Evolutionary conservation across 2,888 invertebrate species (phyloP), one percentile per base, ranked within the genome.

Genomic region (Drosophila algonquin): DNA sequence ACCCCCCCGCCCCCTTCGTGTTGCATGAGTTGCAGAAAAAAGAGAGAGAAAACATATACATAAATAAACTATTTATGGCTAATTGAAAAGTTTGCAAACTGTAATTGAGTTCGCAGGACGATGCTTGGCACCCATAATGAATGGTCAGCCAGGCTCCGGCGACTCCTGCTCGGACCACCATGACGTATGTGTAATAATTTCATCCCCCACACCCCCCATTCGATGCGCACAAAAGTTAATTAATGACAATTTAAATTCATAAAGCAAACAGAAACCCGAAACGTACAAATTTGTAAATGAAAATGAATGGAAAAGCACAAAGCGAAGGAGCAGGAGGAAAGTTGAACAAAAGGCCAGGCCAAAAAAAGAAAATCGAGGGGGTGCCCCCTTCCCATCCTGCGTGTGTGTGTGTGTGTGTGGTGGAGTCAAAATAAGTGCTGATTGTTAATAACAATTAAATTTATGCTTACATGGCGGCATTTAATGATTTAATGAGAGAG

Each of bases 191-290:
- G 76, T 71, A 78, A 87, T 81, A 83, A 84, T 77, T 76, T 21
- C 21, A 21, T 21, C 21, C 21, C 21, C 67, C 44, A 9, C 46
- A 5, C 45, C 24, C n/a, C 45, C 10, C 50, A 32, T 10, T 16
- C 27, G 58, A 71, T 51, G 68, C 63, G 73, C 60, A 59, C 68
- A 57, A 72, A 40, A 89, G 83, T 89, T 90, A 90, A 89, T 89
- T 90, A 89, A 90, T 90, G 90, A 82, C 86, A 89, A 89, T 90
- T 89, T 89, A 90, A 89, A 89, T 90, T 89, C 89, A 89, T 89
- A 89, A 85, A 89, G 81, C 85, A 87, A 81, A 79, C 82, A 87
- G 72, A 79, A 75, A 46, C 48, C 57, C 76, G 58, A 75, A 71
- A 68, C 71, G 74, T 78, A 75, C 30, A 81, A 70, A 86, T 74